Evolutionary conservation across 2,888 invertebrate genomes (phyloP).

Genomic region (Penaeus monodon): DNA sequence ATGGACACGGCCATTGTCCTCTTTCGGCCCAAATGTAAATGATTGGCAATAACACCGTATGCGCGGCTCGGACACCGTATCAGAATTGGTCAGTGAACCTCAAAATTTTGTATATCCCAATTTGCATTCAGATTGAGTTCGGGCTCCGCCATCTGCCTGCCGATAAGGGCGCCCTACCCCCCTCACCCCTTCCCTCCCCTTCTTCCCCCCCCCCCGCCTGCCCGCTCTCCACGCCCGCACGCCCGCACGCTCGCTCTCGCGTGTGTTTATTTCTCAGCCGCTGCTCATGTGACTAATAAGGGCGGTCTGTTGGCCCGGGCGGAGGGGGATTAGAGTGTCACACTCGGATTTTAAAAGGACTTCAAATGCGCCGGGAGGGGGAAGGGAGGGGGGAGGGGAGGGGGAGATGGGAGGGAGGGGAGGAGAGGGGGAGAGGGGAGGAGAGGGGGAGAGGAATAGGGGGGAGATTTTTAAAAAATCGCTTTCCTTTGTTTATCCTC

Average conservation of each 20-base stretch:
- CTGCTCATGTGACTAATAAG: slow-evolving; percentile 27
- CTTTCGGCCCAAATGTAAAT: slow-evolving; percentile 20
- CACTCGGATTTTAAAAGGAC: neutral
- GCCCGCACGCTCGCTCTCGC: slow-evolving; percentile 9
- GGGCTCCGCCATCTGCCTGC: slow-evolving; percentile 45
- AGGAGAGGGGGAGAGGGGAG: neutral
- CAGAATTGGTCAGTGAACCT: slow-evolving; percentile 52
- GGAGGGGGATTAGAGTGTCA: neutral
- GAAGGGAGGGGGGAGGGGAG: neutral
- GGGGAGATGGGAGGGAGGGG: neutral
- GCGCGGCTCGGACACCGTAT: slow-evolving; percentile 37
- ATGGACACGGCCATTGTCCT: too few relatives aligned
- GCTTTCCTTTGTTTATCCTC: neutral
- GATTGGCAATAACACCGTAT: slow-evolving; percentile 35
- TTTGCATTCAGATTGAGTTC: slow-evolving; percentile 56
- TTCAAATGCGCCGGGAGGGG: neutral
- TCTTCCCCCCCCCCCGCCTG: too few relatives aligned
- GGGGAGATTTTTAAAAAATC: too few relatives aligned
- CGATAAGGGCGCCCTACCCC: neutral
- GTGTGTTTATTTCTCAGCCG: slow-evolving; percentile 14
- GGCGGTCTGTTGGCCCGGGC: neutral
- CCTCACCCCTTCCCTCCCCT: too few relatives aligned
- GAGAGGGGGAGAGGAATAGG: neutral
- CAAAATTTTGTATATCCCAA: slow-evolving; percentile 51
- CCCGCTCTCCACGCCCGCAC: neutral